Percentiles rank a stretch among this genome's conserved stretches.
phyloP scores from a whole-genome alignment of 2,888 invertebrate genomes.

The Tachystola acroxantha region DNA sequence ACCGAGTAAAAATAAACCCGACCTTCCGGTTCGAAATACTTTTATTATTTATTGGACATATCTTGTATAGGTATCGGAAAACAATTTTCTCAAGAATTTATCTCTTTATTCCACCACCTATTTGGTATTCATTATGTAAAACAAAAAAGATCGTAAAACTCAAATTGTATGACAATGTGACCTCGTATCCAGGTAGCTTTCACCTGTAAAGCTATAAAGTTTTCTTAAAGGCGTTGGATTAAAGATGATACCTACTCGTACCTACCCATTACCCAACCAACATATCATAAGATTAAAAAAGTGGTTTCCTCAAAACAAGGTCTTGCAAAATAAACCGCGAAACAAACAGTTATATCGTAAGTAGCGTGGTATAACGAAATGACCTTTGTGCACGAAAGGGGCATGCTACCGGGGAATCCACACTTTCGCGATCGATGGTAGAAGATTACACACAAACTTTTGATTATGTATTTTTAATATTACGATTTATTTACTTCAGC shows the following conservation, averaged over 20 bases:
- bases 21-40: slow-evolving; percentile 31
- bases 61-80: slow-evolving; percentile 1
- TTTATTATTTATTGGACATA: slow-evolving; percentile 7
- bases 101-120: background rate
- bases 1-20: slow-evolving; percentile 35
- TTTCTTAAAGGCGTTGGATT: slow-evolving; percentile 34
- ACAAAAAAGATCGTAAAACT: slow-evolving; percentile 10
- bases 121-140: slow-evolving; percentile 12
- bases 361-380: slow-evolving; percentile 32
- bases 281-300: slow-evolving; percentile 37
- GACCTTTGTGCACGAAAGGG: slow-evolving; percentile 29
- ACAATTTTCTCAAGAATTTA: background rate
- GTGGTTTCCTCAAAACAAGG: slow-evolving; percentile 27
- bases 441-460: no score
- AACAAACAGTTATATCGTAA: slow-evolving; percentile 33
- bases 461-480: no score
- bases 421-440: slow-evolving; percentile 36
- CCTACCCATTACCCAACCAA: slow-evolving; percentile 19
- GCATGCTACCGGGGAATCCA: slow-evolving; percentile 42
- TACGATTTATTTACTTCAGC: no score
- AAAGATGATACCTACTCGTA: slow-evolving; percentile 30
- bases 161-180: slow-evolving; percentile 11
- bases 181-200: slow-evolving; percentile 26
- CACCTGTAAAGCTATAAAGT: slow-evolving; percentile 22
- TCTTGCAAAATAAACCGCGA: slow-evolving; percentile 31